A percentile compares a stretch with the other conserved stretches of the same genome.
Evolutionary conservation across 2,113 vertebrate species (phyloP).

Genomic region (Anthoscopus minutus): DNA sequence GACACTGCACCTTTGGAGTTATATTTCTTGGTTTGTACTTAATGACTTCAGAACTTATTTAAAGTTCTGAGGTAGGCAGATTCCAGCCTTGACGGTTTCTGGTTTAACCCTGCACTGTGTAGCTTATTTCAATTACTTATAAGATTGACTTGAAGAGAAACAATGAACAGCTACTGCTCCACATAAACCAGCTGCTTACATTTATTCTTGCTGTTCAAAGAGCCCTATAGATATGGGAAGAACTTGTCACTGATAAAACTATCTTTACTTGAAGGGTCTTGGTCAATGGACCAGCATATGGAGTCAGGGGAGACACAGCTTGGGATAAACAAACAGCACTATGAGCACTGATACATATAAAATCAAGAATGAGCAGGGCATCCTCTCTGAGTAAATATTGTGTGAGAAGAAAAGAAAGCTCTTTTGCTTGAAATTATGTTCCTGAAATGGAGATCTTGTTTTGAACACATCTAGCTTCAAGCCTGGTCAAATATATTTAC

Average conservation of each 20-base stretch:
- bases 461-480: not conserved
- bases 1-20: not conserved
- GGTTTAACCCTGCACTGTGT: not conserved
- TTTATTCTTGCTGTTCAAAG: not conserved
- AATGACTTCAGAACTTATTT: not conserved
- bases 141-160: not conserved
- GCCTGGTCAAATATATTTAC: not conserved
- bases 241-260: not conserved
- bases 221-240: not conserved
- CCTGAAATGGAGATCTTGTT: not conserved
- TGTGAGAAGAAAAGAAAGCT: not conserved
- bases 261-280: not conserved
- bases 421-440: not conserved
- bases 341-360: not conserved
- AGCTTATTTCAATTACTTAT: not conserved
- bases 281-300: not conserved
- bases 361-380: not conserved
- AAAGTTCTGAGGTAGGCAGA: not conserved
- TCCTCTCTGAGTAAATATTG: not conserved
- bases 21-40: not conserved
- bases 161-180: not conserved
- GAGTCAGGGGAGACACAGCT: not conserved
- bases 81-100: not conserved
- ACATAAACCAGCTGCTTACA: not conserved
- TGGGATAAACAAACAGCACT: not conserved